These are phyloP conservation scores for Chelidonichthys spinosus DNA, from an alignment of 2,797 vertebrate species.

Conservation along the genomic window DNA sequence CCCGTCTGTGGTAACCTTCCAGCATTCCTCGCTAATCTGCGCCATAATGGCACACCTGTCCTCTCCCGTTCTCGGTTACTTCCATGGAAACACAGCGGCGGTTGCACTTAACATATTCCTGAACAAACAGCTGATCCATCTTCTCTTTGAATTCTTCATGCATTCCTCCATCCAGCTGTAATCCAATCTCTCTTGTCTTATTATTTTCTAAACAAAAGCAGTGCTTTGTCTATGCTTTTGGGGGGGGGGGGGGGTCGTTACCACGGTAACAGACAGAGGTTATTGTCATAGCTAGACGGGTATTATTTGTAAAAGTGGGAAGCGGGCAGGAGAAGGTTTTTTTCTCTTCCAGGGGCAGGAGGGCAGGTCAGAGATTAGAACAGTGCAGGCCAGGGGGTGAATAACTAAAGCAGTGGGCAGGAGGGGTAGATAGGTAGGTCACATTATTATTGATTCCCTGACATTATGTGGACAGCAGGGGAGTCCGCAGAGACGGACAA, in stretches of 20 bases:
- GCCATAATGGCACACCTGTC: slow-evolving; percentile 81
- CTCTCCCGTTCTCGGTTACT: slow-evolving; percentile 62
- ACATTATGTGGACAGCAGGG: slow-evolving; percentile 75
- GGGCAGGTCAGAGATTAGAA: slow-evolving; percentile 64
- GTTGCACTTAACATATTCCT: slow-evolving; percentile 57
- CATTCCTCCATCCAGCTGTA: slow-evolving; percentile 33
- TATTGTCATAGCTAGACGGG: slow-evolving; percentile 75
- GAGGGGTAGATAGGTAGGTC: slow-evolving; percentile 65
- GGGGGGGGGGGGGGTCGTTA: slow-evolving; percentile 57
- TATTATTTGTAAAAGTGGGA: slow-evolving; percentile 62
- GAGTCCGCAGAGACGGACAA: slow-evolving; percentile 65
- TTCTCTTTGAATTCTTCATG: slow-evolving; percentile 39
- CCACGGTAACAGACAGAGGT: slow-evolving; percentile 72
- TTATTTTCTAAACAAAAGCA: slow-evolving; percentile 33
- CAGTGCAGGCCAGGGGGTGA: slow-evolving; percentile 69
- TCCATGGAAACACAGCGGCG: slow-evolving; percentile 34
- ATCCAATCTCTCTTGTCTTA: slow-evolving; percentile 14
- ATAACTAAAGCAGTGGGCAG: slow-evolving; percentile 72
- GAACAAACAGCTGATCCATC: slow-evolving; percentile 56
- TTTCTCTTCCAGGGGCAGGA: background rate
- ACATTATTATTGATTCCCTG: slow-evolving; percentile 79
- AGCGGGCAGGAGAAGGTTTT: slow-evolving; percentile 32
- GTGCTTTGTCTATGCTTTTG: slow-evolving; percentile 30
- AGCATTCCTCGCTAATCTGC: slow-evolving; percentile 76
- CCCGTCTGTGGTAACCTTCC: slow-evolving; percentile 59